Percentiles rank a stretch among this genome's conserved stretches.
phyloP scores from a whole-genome alignment of 2,113 vertebrate genomes.

The Chelonoidis abingdonii region DNA sequence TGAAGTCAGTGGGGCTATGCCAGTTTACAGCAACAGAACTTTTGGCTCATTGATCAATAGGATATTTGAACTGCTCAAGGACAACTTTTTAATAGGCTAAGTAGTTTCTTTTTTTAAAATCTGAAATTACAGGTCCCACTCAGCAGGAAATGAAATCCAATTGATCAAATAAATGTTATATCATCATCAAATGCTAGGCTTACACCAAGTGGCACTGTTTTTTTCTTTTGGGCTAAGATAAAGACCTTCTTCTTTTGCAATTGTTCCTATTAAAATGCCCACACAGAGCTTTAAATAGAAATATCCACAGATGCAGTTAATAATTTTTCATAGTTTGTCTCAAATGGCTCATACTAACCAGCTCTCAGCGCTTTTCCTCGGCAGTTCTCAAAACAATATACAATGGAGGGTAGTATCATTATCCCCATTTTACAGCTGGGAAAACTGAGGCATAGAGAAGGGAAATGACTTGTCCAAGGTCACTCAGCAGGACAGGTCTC shows the following conservation, averaged over 20 bases:
- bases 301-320: background rate
- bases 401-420: background rate
- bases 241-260: background rate
- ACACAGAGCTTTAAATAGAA: background rate
- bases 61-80: background rate
- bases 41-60: background rate
- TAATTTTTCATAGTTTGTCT: background rate
- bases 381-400: background rate
- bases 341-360: background rate
- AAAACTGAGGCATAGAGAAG: background rate
- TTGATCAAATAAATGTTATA: background rate
- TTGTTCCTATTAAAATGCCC: background rate
- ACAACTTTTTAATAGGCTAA: background rate
- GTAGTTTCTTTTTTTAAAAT: background rate
- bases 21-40: background rate
- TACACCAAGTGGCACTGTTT: background rate
- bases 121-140: background rate
- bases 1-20: background rate
- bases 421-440: background rate
- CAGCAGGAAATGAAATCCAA: constrained; percentile 14
- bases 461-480: background rate
- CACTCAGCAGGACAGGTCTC: background rate
- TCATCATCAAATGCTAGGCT: background rate
- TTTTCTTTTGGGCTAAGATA: background rate
- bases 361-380: background rate